A percentile compares a stretch with the other conserved stretches of the same genome.
Evolutionary conservation across 2,113 vertebrate species (phyloP).

Genomic region (Microcebus griseorufus): DNA sequence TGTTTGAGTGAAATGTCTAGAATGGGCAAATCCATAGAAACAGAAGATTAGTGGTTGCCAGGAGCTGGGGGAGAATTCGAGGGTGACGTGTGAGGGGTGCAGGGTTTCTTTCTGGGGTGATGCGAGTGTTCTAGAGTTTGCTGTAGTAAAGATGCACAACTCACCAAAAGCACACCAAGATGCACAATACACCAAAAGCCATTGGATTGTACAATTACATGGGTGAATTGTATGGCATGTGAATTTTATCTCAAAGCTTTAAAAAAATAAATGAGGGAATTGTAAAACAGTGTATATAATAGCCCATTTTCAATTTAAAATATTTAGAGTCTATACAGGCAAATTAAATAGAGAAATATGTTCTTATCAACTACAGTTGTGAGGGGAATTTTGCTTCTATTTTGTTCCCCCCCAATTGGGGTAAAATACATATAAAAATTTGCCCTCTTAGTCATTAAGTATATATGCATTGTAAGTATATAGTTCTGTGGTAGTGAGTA

Average conservation of each 20-base stretch:
- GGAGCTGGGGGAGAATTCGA: neutral
- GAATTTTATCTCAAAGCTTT: neutral
- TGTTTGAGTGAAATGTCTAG: neutral
- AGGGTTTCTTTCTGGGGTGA: neutral
- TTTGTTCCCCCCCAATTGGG: neutral
- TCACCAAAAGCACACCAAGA: no score
- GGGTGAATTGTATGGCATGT: no score
- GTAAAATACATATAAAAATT: neutral
- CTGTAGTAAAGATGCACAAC: neutral
- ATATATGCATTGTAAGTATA: neutral
- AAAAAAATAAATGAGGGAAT: neutral
- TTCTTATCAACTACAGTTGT: neutral
- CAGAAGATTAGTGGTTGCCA: no score
- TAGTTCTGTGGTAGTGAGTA: neutral
- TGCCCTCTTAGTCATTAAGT: neutral
- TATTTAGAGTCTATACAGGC: neutral
- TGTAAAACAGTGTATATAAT: neutral
- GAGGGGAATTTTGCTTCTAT: neutral
- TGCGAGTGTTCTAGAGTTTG: neutral
- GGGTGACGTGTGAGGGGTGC: neutral
- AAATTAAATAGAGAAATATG: neutral
- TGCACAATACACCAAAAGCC: neutral
- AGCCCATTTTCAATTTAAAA: neutral
- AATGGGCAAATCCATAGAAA: neutral
- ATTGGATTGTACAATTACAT: neutral